Evolutionary conservation across 1,140 invertebrate genomes (phyloP).

Genomic region (Eubasilissa regina): DNA sequence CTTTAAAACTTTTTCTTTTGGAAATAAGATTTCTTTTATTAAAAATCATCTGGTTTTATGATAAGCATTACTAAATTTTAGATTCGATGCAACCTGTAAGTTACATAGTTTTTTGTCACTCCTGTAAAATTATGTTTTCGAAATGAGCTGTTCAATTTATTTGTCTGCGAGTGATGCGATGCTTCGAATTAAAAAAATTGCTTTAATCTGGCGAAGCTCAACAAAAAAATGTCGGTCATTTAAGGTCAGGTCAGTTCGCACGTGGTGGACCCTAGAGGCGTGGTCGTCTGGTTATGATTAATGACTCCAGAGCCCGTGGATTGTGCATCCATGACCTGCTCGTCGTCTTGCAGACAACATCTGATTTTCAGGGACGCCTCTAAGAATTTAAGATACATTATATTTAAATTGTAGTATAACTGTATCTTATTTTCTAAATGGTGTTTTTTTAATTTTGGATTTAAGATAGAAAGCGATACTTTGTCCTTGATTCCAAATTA

Average conservation of each 20-base stretch:
- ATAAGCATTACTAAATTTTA: too few species aligned
- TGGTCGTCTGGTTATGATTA: conserved; percentile 14
- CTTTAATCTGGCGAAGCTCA: neutral
- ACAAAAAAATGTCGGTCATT: conserved; percentile 27
- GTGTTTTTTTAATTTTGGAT: too few species aligned
- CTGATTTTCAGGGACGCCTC: neutral
- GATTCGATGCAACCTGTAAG: too few species aligned
- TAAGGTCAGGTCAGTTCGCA: conserved; percentile 21
- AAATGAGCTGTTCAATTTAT: too few species aligned
- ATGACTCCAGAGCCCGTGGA: neutral
- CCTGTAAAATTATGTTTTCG: too few species aligned
- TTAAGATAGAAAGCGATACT: too few species aligned
- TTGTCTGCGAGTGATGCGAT: neutral
- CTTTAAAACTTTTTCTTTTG: too few species aligned
- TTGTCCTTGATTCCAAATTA: too few species aligned
- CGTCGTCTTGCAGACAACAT: conserved; percentile 3
- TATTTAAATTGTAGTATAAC: neutral
- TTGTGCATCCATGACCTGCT: neutral
- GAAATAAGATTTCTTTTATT: too few species aligned
- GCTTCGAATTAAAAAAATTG: conserved; percentile 7
- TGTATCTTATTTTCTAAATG: too few species aligned
- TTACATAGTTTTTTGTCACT: too few species aligned
- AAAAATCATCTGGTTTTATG: too few species aligned
- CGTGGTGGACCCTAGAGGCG: conserved; percentile 20
- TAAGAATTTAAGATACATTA: neutral